These are phyloP conservation scores for Ochotona princeps DNA, from an alignment of 2,113 vertebrate species.

Conservation along the genomic window DNA sequence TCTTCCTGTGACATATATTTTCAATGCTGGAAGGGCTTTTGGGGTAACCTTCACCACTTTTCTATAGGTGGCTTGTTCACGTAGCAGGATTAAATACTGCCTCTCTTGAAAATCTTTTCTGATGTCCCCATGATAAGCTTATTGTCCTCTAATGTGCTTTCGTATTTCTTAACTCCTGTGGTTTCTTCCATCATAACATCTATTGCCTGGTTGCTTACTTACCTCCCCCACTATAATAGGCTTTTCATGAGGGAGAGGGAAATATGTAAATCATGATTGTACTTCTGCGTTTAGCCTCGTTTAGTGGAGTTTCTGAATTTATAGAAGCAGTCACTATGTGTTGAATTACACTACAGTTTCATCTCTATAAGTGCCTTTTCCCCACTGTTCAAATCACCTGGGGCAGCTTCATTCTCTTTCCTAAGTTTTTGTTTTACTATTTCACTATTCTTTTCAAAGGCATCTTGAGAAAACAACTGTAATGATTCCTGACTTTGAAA, in stretches of 20 bases:
- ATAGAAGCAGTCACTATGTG: not conserved
- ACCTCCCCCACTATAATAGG: not conserved
- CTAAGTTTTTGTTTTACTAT: not conserved
- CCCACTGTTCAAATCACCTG: not conserved
- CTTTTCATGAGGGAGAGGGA: not conserved
- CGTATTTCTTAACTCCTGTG: not conserved
- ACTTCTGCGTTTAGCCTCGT: not conserved
- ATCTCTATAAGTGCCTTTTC: not conserved
- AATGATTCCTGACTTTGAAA: not conserved
- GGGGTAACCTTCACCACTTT: not conserved
- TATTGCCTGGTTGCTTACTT: not conserved
- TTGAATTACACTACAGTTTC: not conserved
- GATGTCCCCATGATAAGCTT: not conserved
- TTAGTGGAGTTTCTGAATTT: not conserved
- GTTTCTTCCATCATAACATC: not conserved
- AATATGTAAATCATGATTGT: not conserved
- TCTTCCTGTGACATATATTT: not conserved
- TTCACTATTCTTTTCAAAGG: not conserved
- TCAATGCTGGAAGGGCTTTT: not conserved
- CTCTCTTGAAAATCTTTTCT: not conserved
- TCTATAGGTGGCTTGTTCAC: not conserved
- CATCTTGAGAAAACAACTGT: not conserved
- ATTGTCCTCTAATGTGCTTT: not conserved
- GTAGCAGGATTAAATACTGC: not conserved
- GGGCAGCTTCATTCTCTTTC: not conserved